Evolutionary conservation across 2,888 invertebrate genomes (phyloP).

Genomic region (Sphinx pinastri): DNA sequence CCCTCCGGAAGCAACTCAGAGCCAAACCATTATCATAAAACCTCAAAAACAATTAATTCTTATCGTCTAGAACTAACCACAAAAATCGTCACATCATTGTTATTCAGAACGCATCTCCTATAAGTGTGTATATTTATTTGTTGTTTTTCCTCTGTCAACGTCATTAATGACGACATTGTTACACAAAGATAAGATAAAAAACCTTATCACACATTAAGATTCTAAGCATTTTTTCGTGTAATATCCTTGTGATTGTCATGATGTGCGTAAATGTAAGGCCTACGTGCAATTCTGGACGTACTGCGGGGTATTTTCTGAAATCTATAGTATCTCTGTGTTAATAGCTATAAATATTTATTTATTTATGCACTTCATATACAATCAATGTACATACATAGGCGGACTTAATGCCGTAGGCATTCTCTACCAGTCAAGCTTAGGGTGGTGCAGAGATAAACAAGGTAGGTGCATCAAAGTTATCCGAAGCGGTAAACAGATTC

Average conservation of each 20-base stretch:
- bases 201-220: conserved; percentile 20
- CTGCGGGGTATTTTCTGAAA: neutral
- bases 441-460: too few species aligned
- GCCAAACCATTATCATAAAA: too few species aligned
- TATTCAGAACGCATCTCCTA: neutral
- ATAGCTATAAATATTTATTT: neutral
- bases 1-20: too few species aligned
- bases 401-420: too few species aligned
- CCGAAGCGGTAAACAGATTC: too few species aligned
- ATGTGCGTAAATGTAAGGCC: neutral
- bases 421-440: too few species aligned
- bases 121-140: neutral
- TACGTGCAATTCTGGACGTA: conserved; percentile 16
- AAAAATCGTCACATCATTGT: neutral
- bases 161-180: conserved; percentile 9
- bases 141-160: conserved; percentile 14
- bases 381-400: too few species aligned
- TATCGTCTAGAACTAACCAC: neutral
- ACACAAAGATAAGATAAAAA: conserved; percentile 13
- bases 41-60: neutral
- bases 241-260: conserved; percentile 13
- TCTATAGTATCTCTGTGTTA: neutral
- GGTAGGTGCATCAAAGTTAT: too few species aligned
- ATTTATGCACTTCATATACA: too few species aligned
- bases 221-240: conserved; percentile 13